A percentile compares a stretch with the other conserved stretches of the same genome.
These are phyloP conservation scores for Potamilus streckersoni DNA, from an alignment of 1,140 invertebrate species.

Conservation along the genomic window DNA sequence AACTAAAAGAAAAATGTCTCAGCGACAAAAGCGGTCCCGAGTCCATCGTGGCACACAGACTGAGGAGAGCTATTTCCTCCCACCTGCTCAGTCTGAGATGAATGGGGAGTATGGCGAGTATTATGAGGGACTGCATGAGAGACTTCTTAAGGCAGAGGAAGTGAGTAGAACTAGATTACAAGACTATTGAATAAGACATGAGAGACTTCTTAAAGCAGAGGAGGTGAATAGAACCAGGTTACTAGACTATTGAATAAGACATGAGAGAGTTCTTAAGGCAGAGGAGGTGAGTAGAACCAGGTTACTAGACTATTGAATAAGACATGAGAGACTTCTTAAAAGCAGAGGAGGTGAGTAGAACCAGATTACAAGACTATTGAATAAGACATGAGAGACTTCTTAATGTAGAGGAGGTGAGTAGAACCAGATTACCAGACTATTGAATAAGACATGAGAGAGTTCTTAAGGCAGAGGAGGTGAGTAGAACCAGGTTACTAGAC, in stretches of 20 bases:
- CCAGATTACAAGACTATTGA: too few relatives aligned
- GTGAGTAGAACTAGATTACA: slow-evolving; percentile 28
- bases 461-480: too few relatives aligned
- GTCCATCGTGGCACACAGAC: slow-evolving; percentile 60
- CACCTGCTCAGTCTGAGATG: slow-evolving; percentile 35
- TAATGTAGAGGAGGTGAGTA: too few relatives aligned
- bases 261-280: slow-evolving; percentile 57
- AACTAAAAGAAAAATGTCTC: slow-evolving; percentile 63
- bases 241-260: slow-evolving; percentile 1
- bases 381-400: too few relatives aligned
- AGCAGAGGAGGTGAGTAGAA: too few relatives aligned
- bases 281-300: too few relatives aligned
- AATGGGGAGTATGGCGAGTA: slow-evolving; percentile 54
- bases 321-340: too few relatives aligned
- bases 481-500: too few relatives aligned
- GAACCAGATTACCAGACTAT: too few relatives aligned
- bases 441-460: too few relatives aligned
- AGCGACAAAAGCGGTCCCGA: slow-evolving; percentile 53
- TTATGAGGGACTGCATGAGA: slow-evolving; percentile 61
- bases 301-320: too few relatives aligned
- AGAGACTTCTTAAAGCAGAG: slow-evolving; percentile 58
- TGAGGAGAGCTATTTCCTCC: slow-evolving; percentile 48
- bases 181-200: too few relatives aligned
- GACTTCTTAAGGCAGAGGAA: slow-evolving; percentile 61
- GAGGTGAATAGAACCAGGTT: slow-evolving; percentile 42